These are phyloP conservation scores for Antechinus flavipes DNA, from an alignment of 2,113 vertebrate genomes.

Conservation along the genomic window DNA sequence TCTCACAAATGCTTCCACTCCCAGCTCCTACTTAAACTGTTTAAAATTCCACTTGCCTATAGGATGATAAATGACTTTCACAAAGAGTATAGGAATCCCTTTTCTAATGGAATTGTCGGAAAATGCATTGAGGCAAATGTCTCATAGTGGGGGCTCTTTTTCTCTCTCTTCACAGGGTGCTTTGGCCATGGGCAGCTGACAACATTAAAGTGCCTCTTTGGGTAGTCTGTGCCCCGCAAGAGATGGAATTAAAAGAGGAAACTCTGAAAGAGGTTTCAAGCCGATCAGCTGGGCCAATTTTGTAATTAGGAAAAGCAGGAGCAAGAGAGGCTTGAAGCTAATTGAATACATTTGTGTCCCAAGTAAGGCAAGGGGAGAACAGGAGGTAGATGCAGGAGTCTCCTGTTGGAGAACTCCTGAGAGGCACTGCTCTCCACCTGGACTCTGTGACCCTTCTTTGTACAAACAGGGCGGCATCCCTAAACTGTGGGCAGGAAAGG, in stretches of 20 bases:
- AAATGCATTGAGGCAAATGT: neutral
- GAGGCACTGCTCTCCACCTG: neutral
- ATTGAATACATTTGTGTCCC: neutral
- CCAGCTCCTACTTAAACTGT: neutral
- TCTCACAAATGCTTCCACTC: constrained; percentile 17
- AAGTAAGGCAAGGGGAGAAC: neutral
- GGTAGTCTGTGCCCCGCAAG: neutral
- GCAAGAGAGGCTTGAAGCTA: neutral
- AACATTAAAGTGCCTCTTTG: constrained; percentile 18
- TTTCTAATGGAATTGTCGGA: neutral
- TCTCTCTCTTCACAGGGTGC: neutral
- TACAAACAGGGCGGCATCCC: neutral
- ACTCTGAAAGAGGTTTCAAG: neutral
- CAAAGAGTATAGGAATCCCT: neutral
- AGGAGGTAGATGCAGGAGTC: neutral
- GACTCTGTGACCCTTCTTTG: neutral
- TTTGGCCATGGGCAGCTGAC: constrained; percentile 16
- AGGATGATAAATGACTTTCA: constrained; percentile 4
- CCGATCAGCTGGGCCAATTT: neutral
- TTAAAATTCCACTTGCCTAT: neutral
- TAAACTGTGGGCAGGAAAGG: neutral
- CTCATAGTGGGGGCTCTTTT: neutral
- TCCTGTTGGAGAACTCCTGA: neutral
- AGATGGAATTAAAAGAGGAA: neutral
- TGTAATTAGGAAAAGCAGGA: neutral